Percentiles rank a stretch among this genome's conserved stretches.
Conservation (phyloP, 2,797 vertebrate species). For the Acrossocheilus wenchowensis region DNA sequence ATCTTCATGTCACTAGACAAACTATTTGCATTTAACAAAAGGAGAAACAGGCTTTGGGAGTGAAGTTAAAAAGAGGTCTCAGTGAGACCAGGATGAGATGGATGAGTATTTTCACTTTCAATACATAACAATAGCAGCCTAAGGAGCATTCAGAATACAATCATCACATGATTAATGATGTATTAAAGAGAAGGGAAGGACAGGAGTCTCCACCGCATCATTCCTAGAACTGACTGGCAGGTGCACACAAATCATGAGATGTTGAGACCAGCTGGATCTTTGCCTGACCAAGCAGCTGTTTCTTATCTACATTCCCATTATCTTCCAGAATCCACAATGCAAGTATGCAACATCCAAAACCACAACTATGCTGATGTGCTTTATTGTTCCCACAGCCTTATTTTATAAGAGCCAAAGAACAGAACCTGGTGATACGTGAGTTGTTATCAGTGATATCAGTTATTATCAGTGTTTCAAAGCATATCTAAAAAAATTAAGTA, state of each 20-base stretch:
- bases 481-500: background rate
- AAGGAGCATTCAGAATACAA: background rate
- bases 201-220: background rate
- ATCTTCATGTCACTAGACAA: background rate
- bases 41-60: background rate
- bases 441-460: background rate
- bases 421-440: background rate
- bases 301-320: constrained; percentile 25
- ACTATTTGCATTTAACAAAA: background rate
- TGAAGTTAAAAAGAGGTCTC: background rate
- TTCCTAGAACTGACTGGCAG: background rate
- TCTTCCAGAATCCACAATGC: background rate
- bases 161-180: background rate
- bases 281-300: constrained; percentile 27
- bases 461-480: constrained; percentile 4
- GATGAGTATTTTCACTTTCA: background rate
- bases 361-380: constrained; percentile 44
- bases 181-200: background rate
- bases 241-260: background rate
- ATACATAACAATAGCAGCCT: background rate
- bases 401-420: background rate
- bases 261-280: background rate
- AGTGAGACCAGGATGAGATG: background rate
- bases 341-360: constrained; percentile 29
- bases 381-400: constrained; percentile 19